phyloP scores from a whole-genome alignment of 1,140 invertebrate species.

The Pinna nobilis region DNA sequence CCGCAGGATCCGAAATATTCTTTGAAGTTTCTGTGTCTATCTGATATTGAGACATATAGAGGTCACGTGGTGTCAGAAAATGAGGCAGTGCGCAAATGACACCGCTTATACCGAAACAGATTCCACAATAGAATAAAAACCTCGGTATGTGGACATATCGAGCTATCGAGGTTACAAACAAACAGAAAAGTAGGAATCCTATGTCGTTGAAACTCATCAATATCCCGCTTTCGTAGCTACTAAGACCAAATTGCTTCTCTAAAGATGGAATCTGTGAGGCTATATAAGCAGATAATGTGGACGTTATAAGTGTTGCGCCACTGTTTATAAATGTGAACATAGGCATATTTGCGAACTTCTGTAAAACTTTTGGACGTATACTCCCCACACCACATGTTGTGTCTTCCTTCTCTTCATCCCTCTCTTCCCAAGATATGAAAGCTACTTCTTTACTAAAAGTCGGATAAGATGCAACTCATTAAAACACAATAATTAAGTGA shows the following conservation, averaged over 20 bases:
- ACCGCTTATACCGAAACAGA: slow-evolving; percentile 43
- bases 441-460: no score
- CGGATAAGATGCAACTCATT: no score
- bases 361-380: neutral
- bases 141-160: slow-evolving; percentile 47
- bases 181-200: slow-evolving; percentile 31
- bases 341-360: neutral
- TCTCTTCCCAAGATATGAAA: no score
- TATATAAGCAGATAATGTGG: slow-evolving; percentile 29
- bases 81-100: slow-evolving; percentile 41
- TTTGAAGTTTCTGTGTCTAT: no score
- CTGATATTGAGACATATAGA: no score
- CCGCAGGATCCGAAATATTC: no score
- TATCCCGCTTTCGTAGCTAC: slow-evolving; percentile 47
- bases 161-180: slow-evolving; percentile 45
- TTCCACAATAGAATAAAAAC: slow-evolving; percentile 18
- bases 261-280: slow-evolving; percentile 50
- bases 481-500: no score
- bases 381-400: slow-evolving; percentile 2
- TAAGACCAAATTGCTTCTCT: slow-evolving; percentile 53
- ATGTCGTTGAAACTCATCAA: slow-evolving; percentile 50
- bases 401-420: neutral
- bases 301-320: slow-evolving; percentile 4
- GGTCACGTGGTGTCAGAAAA: slow-evolving; percentile 17
- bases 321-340: slow-evolving; percentile 18